Evolutionary conservation across 2,888 invertebrate genomes (phyloP).

Genomic region (Anthoptus insignis): DNA sequence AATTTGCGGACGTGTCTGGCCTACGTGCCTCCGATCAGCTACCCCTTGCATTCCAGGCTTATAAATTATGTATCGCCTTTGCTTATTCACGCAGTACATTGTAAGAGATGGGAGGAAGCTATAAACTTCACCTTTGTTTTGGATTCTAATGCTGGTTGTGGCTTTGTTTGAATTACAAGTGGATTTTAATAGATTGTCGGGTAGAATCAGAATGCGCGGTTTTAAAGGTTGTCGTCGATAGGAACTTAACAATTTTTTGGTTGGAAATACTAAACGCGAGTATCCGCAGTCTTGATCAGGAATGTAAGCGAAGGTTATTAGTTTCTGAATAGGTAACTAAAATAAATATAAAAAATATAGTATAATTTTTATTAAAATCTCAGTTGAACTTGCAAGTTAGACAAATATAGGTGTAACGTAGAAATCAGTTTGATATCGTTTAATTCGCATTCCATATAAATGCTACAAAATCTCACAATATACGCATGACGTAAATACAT

Average conservation of each 20-base stretch:
- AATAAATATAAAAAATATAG: too few relatives aligned
- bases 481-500: not conserved
- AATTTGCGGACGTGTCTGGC: slow-evolving; percentile 26
- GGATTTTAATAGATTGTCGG: slow-evolving; percentile 13
- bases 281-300: too few relatives aligned
- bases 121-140: slow-evolving; percentile 25
- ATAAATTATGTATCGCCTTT: slow-evolving; percentile 24
- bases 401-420: too few relatives aligned
- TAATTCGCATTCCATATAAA: too few relatives aligned
- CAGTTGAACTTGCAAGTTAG: too few relatives aligned
- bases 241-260: too few relatives aligned
- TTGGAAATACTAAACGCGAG: too few relatives aligned
- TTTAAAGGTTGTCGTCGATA: too few relatives aligned
- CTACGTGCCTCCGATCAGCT: slow-evolving; percentile 31
- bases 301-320: too few relatives aligned
- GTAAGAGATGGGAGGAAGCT: slow-evolving; percentile 25
- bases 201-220: not conserved
- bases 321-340: too few relatives aligned
- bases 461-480: not conserved
- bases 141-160: slow-evolving; percentile 23
- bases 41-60: slow-evolving; percentile 26
- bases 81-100: slow-evolving; percentile 21
- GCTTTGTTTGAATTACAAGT: slow-evolving; percentile 26
- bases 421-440: too few relatives aligned
- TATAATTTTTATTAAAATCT: too few relatives aligned